A percentile compares a stretch with the other conserved stretches of the same genome.
phyloP scores from a whole-genome alignment of 2,113 vertebrate species.

The Neolamprologus longior region DNA sequence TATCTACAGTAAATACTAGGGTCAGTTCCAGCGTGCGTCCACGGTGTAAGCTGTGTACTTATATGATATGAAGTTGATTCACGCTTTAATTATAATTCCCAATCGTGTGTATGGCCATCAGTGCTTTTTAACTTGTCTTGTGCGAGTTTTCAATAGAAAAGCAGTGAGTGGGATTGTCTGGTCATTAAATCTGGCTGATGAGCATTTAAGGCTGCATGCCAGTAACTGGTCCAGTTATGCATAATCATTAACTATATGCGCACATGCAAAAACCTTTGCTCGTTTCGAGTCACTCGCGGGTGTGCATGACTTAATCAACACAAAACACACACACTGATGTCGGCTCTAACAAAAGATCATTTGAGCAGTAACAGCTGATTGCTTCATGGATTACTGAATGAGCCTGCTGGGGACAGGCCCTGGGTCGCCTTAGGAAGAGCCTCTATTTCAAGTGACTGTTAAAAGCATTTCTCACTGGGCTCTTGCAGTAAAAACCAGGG shows the following conservation, averaged over 20 bases:
- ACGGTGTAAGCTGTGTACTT: background rate
- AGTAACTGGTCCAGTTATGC: background rate
- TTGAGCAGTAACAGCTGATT: conserved; percentile 38
- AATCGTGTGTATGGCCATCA: background rate
- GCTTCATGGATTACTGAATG: conserved; percentile 8
- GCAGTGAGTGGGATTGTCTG: background rate
- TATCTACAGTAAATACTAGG: background rate
- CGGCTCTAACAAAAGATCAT: conserved; percentile 69
- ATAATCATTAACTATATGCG: background rate
- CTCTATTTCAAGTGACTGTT: background rate
- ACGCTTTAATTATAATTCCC: background rate
- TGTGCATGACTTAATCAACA: conserved; percentile 73
- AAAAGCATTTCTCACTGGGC: background rate
- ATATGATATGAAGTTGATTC: background rate
- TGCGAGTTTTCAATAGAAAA: background rate
- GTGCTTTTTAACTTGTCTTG: background rate
- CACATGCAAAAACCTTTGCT: background rate
- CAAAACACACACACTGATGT: conserved; percentile 67
- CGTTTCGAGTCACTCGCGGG: conserved; percentile 62
- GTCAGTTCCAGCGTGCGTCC: background rate
- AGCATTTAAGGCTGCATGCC: background rate
- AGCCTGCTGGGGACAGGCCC: background rate
- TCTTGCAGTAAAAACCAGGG: background rate
- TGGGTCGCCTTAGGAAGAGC: background rate
- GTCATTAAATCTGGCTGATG: background rate